These are phyloP conservation scores for Alca torda DNA, from an alignment of 2,797 vertebrate species.

Conservation along the genomic window DNA sequence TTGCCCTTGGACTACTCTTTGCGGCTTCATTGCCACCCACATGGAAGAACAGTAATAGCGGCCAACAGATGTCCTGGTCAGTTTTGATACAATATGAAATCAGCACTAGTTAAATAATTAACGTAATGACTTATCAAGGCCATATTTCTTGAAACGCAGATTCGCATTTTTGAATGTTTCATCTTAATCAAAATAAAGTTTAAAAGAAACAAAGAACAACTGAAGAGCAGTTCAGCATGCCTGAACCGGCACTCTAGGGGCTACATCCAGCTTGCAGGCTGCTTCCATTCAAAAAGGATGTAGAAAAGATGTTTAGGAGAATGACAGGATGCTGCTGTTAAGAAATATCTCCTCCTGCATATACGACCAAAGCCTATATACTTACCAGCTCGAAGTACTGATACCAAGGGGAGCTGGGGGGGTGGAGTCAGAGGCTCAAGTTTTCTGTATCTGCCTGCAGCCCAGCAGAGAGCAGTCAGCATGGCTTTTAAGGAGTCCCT, in stretches of 20 bases:
- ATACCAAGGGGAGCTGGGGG: neutral
- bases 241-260: neutral
- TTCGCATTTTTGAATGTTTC: neutral
- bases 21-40: neutral
- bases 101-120: neutral
- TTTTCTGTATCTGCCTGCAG: neutral
- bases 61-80: neutral
- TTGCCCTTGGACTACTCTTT: neutral
- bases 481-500: neutral
- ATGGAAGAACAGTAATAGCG: neutral
- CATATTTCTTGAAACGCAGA: neutral
- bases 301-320: neutral
- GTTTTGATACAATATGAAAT: neutral
- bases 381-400: neutral
- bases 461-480: neutral
- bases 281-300: neutral
- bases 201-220: neutral
- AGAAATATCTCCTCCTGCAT: neutral
- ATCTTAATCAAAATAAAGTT: neutral
- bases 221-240: neutral
- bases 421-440: neutral
- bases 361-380: neutral
- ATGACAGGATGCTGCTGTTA: neutral
- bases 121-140: neutral
- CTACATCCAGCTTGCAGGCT: neutral